phyloP scores from a whole-genome alignment of 2,113 vertebrate genomes.

The Nothocercus nigrocapillus region DNA sequence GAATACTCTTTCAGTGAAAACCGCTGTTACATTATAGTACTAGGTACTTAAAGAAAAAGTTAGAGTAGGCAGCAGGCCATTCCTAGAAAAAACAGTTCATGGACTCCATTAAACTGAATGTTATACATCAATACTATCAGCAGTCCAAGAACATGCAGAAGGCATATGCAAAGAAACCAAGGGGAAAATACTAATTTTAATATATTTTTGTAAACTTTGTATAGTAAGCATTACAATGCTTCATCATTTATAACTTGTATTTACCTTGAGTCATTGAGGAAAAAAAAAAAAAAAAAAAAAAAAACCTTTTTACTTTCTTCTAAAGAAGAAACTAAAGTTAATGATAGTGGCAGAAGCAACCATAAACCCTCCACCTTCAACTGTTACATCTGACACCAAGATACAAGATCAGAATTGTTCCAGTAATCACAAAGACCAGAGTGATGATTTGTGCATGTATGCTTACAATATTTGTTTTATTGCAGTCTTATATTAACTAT shows the following conservation, averaged over 20 bases:
- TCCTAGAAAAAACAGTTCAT: not conserved
- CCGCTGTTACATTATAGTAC: not conserved
- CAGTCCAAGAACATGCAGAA: not conserved
- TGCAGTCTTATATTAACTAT: not conserved
- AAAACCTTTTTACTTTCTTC: too few species aligned
- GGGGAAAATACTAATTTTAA: not conserved
- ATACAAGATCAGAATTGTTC: not conserved
- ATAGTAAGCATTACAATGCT: not conserved
- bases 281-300: not conserved
- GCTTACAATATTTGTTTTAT: not conserved
- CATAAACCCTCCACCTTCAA: not conserved
- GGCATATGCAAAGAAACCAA: not conserved
- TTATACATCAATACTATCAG: not conserved
- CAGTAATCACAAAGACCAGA: not conserved
- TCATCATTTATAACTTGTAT: not conserved
- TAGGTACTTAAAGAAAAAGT: not conserved
- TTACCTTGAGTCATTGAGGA: too few species aligned
- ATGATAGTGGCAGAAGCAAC: not conserved
- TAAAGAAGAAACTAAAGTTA: not conserved
- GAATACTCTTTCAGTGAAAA: not conserved
- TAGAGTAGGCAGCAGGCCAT: not conserved
- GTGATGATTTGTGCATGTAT: not conserved
- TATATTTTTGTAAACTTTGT: not conserved
- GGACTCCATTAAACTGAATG: not conserved
- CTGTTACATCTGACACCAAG: not conserved